Evolutionary conservation across 2,888 invertebrate species (phyloP).

Genomic region (Tetrapedia diversipes): DNA sequence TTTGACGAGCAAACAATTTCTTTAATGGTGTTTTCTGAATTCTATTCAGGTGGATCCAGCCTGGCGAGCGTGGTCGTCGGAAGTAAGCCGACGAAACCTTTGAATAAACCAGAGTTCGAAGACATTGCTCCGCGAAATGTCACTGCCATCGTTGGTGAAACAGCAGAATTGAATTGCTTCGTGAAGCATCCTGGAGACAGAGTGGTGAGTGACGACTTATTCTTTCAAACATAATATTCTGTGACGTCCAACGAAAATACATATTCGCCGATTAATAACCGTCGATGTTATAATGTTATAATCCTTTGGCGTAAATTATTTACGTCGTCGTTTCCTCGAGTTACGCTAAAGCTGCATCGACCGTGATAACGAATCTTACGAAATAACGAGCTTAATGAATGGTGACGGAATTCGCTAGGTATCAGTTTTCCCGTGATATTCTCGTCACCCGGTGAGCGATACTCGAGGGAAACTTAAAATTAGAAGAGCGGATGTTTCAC

Average conservation of each 20-base stretch:
- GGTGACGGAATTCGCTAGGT: neutral
- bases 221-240: neutral
- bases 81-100: conserved; percentile 81
- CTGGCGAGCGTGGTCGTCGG: conserved; percentile 80
- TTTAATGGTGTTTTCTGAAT: neutral
- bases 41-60: conserved; percentile 76
- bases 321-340: neutral
- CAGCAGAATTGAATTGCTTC: conserved; percentile 90
- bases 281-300: too few species aligned
- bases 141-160: conserved; percentile 92
- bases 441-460: neutral
- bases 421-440: neutral
- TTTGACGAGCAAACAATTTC: neutral
- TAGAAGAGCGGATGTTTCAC: neutral
- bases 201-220: conserved; percentile 87
- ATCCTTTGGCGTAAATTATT: neutral
- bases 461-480: neutral
- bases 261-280: neutral
- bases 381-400: conserved; percentile 40
- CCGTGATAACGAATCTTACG: conserved; percentile 45
- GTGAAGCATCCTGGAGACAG: conserved; percentile 94
- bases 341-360: conserved; percentile 11
- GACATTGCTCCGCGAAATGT: conserved; percentile 93
- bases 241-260: neutral
- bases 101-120: conserved; percentile 92